Conservation (phyloP, 1,140 invertebrate genomes). For the Anoplophora glabripennis region DNA sequence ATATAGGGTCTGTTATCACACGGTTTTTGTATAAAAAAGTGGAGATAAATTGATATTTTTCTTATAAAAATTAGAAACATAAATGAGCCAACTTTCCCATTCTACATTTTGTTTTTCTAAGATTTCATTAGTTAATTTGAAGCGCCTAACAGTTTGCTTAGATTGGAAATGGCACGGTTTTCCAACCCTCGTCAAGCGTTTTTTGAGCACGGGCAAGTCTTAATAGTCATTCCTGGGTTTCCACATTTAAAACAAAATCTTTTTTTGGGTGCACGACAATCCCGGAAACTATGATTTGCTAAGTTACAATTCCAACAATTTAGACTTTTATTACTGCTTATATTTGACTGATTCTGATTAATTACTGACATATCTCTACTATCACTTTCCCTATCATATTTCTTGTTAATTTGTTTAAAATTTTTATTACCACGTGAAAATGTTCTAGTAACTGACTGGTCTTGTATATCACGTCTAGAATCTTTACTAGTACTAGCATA, state of each 20-base stretch:
- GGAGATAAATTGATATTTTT: neutral
- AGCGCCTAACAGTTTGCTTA: neutral
- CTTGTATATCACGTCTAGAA: no score
- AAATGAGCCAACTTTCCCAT: neutral
- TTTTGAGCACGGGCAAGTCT: slow-evolving; percentile 1
- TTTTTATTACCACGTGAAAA: no score
- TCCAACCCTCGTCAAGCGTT: neutral
- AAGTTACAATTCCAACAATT: slow-evolving; percentile 11
- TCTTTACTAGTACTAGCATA: no score
- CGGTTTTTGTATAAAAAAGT: slow-evolving; percentile 1
- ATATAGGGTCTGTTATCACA: slow-evolving; percentile 1
- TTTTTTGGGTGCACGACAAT: neutral
- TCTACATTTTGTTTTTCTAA: neutral
- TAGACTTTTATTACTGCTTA: neutral
- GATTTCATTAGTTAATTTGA: neutral
- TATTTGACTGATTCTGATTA: no score
- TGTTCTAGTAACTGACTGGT: no score
- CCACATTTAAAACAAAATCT: slow-evolving; percentile 7
- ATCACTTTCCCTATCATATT: neutral
- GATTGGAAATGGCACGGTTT: neutral
- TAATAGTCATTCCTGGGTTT: neutral
- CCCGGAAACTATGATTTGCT: neutral
- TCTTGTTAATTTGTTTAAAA: slow-evolving; percentile 1
- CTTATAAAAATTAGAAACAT: neutral
- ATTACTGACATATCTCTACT: neutral